These are phyloP conservation scores for Bos taurus DNA, from an alignment of 2,113 vertebrate genomes.

Conservation along the genomic window ARS-UCD2.0 NC_037349.1:24440501-24441000, in stretches of 20 bases:
- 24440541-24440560: background rate
- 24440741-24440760: background rate
- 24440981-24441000: background rate
- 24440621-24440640: background rate
- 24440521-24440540: background rate
- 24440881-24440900: background rate
- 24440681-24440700: background rate
- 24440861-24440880: background rate
- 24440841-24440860: background rate
- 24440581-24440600: background rate
- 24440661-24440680: background rate
- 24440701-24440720: background rate
- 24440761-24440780: background rate
- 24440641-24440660: too few relatives aligned
- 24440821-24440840: background rate
- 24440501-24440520: too few relatives aligned
- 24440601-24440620: background rate
- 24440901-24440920: background rate
- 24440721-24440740: background rate
- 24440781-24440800: background rate
- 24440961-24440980: background rate
- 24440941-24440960: accelerated
- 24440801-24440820: background rate
- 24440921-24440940: background rate
- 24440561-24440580: background rate